Base-by-base conservation (phyloP, 2,888 invertebrate genomes). In the Caradrina kadenii region DNA sequence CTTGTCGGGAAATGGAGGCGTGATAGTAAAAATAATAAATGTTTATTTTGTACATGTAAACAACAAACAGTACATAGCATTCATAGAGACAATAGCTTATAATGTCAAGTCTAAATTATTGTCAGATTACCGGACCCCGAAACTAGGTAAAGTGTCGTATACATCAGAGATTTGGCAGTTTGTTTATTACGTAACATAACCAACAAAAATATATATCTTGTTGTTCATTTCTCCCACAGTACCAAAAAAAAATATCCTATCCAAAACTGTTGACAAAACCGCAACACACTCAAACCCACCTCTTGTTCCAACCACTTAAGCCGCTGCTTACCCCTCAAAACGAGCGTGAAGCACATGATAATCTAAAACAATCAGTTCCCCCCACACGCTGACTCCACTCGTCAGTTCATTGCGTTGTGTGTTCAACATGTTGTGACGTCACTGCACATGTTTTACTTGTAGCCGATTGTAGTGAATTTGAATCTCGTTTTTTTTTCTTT, bases 361-460 rank as follows among this genome's bases (percentile, higher is more conserved):
- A 80, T 79, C 63, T 62, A 79, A 74, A 83, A 83, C 86, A 62
- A 73, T 73, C 53, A 53, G 42, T 54, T 66, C 42, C 61, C 55
- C n/a, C 69, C 67, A 61, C 22, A n/a, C 67, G 82, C 80, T 82
- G 89, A 81, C 86, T 69, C 61, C 75, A 79, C 73, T 71, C 22
- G 64, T 64, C 67, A 67, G 74, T 69, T 73, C 60, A 70, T 64
- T 71, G 69, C 71, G 64, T 53, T 65, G 76, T 80, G 63, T 56
- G 66, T 39, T 55, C 67, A 54, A 60, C 76, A 65, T 49, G 63
- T 35, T 13, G 45, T 60, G 60, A 55, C 73, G 54, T 76, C 49
- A 70, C 22, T 31, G 4, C 54, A 26, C n/a, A 45, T 19, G 54
- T 11, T 54, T n/a, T 45, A 11, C 15, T 53, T 55, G 48, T 66